Evolutionary conservation across 2,888 invertebrate species (phyloP).

Genomic region (Hermaeophaga mercurialis): DNA sequence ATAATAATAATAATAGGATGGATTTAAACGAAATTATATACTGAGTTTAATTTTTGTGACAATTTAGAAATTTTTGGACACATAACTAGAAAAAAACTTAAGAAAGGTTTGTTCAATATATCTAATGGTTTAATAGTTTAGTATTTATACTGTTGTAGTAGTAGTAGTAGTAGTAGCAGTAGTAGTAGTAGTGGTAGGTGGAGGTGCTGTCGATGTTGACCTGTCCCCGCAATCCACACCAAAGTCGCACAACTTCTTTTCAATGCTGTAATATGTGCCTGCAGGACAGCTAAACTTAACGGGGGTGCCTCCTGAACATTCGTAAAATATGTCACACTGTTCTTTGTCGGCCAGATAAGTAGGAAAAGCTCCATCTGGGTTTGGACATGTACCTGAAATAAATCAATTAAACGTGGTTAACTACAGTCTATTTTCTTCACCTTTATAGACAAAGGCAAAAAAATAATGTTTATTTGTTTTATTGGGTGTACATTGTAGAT

Average conservation of each 20-base stretch:
- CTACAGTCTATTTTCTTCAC: no score
- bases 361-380: not conserved
- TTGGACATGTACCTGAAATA: constrained; percentile 5
- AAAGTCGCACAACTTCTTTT: not conserved
- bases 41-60: no score
- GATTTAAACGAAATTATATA: no score
- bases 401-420: no score
- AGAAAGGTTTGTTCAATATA: not conserved
- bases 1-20: no score
- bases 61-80: no score
- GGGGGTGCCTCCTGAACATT: constrained; percentile 4
- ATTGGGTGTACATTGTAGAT: no score
- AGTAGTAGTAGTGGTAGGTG: not conserved
- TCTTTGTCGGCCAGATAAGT: not conserved
- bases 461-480: no score
- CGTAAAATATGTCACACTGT: constrained; percentile 13
- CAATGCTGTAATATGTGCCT: constrained; percentile 5
- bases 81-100: no score
- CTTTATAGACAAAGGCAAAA: no score
- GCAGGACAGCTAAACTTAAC: constrained; percentile 3
- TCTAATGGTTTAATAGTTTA: not conserved
- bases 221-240: constrained; percentile 17
- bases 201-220: not conserved
- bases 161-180: not conserved
- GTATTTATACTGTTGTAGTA: not conserved